Base-by-base conservation (phyloP, 37 sponge, comb jelly and placozoan species). In the Axinella damicornis region DNA sequence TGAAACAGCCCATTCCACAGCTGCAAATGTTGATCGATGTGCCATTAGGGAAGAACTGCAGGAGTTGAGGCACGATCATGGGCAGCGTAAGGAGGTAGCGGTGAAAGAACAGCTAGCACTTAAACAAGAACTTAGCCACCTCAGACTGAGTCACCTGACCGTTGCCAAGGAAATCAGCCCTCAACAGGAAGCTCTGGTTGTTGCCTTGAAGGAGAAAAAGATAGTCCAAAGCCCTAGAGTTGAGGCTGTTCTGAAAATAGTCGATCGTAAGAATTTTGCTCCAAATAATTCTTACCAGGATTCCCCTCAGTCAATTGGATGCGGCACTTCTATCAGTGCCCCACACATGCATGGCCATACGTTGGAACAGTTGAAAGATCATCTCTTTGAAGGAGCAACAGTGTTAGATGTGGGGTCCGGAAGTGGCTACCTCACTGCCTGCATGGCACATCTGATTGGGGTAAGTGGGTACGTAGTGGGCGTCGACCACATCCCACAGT, bases 311-410 rank as follows among this genome's bases (percentile, higher is more conserved):
- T 74, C 89, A 22, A 96, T 96, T 69, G 92, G 54, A 18, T 91
- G 89, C 63, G 83, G 85, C 31, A 94, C 87, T 27, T 94, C 97
- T 11, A 96, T 96, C 76, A 94, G 94, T 88, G 97, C 97, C 2
- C 97, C 97, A 0, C 94, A 94, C 83, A 96, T 96, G 67, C 97
- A 96, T 65, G 97, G 94, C 0, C 83, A 96, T 78, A 94, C 97
- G 2, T 88, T 96, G 38, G 92, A 96, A 41, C 52, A 78, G 25
- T 75, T 96, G 40, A 78, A 53, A 31, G 85, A 91, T 16, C 80
- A 94, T 68, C 78, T 96, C 36, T 31, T 71, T 32, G 83, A 83
- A 0, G 97, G 97, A 18, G 85, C 35, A 13, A 56, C 36, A 17
- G 90, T 64, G 4, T 46, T 96, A 34, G 97, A 96, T 69, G 97